Base-by-base conservation (phyloP, 2,888 invertebrate genomes). In the Trisateles emortualis region DNA sequence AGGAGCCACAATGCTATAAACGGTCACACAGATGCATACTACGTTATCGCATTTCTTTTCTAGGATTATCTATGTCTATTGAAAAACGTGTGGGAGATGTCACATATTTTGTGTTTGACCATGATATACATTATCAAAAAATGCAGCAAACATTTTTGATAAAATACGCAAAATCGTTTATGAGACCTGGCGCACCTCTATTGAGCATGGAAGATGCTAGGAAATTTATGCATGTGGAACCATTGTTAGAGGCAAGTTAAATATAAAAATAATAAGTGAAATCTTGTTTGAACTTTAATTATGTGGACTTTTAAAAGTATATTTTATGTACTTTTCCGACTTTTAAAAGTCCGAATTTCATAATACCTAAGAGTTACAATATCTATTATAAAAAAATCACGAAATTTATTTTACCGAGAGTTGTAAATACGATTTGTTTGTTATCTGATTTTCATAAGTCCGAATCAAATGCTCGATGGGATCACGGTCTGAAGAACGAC, bases 11-110 rank as follows among this genome's bases (percentile, higher is more conserved):
- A n/a, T n/a, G n/a, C n/a, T n/a, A n/a, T n/a, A n/a, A n/a, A n/a
- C n/a, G n/a, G n/a, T n/a, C n/a, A n/a, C n/a, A n/a, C n/a, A n/a
- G n/a, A n/a, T n/a, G n/a, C n/a, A n/a, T n/a, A n/a, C n/a, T n/a
- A n/a, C n/a, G n/a, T 19, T 26, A 26, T 26, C 26, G 3, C 8
- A 1, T 26, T 26, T 26, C 17, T 14, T 42, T 57, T 56, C 39
- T 50, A 83, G 87, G 86, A 2, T 51, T 84, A 0, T 70, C 76
- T 0, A 87, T 87, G 87, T 68, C 74, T 1, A 48, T 83, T 5
- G 17, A 60, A 0, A 65, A 70, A 0, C 57, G 62, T 0, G 66
- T 68, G 11, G 52, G 63, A 0, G 67, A 63, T 0, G 17, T 52
- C 1, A 72, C 53, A 2, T 79, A 80, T 46, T 87, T 83, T 50